Percentiles rank a stretch among this genome's conserved stretches.
Evolutionary conservation across 1,140 invertebrate genomes (phyloP).

Genomic region (Thaumetopoea pityocampa): DNA sequence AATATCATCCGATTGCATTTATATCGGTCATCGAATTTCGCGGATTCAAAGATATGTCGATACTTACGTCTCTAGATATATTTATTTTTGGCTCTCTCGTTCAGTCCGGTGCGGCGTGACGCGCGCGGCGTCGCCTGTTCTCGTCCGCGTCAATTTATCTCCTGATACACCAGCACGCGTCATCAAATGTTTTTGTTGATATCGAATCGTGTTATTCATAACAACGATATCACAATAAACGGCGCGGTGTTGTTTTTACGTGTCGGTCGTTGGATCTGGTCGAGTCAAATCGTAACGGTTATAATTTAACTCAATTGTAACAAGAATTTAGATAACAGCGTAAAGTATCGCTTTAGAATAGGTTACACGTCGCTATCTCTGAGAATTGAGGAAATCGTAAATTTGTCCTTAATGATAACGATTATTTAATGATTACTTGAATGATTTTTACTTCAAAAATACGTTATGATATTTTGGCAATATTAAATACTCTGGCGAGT

Average conservation of each 20-base stretch:
- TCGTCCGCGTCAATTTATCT: conserved; percentile 21
- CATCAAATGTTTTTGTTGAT: conserved; percentile 10
- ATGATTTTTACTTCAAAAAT: conserved; percentile 20
- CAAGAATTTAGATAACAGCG: conserved; percentile 17
- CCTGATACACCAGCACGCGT: conserved; percentile 8
- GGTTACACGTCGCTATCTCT: conserved; percentile 35
- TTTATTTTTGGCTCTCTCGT: conserved; percentile 29
- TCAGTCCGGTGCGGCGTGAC: conserved; percentile 21
- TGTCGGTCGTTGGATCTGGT: conserved; percentile 6
- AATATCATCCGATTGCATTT: conserved; percentile 15
- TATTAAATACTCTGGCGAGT: conserved; percentile 40
- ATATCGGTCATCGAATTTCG: conserved; percentile 16
- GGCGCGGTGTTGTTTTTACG: conserved; percentile 9
- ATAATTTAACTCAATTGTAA: conserved; percentile 1
- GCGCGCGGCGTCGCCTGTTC: conserved; percentile 17
- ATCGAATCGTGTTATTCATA: conserved; percentile 9
- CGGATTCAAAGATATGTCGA: conserved; percentile 13
- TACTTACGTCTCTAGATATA: conserved; percentile 21
- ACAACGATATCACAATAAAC: conserved; percentile 17
- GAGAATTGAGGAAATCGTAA: conserved; percentile 46
- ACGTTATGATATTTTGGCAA: no score
- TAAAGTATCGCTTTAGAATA: conserved; percentile 3
- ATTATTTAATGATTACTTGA: conserved; percentile 16
- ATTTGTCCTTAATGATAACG: conserved; percentile 36
- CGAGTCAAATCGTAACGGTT: not conserved